Base-by-base conservation (phyloP, 2,888 invertebrate genomes). In the Bruchidius siliquastri region DNA sequence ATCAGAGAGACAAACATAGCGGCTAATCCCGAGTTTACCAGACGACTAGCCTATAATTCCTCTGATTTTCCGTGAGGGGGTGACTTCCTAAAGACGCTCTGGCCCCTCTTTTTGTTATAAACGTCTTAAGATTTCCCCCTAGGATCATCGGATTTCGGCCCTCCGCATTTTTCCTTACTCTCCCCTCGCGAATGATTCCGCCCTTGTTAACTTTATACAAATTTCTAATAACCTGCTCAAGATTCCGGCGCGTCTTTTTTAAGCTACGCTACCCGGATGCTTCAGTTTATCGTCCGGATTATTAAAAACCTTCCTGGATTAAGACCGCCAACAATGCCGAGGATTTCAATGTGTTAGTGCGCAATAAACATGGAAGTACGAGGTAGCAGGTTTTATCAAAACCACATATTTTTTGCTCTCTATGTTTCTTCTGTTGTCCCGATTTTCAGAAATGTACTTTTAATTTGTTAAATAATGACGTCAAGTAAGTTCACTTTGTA, bases 201-300 rank as follows among this genome's bases (percentile, higher is more conserved):
- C 75, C 75, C 76, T 77, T 77, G 76, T 77, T 77, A 77, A 77
- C 77, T 77, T 76, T 76, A 77, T 75, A 75, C 77, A 77, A 76
- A 77, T 77, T 77, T 75, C 77, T 71, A 72, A 49, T 49, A 49
- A 49, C 49, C 49, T 49, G 49, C 49, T 49, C 49, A 13, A 49
- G 49, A 49, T 8, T 49, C 13, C 49, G 49, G 8, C 49, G 8
- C 49, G 49, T 49, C 49, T 49, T 49, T 49, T 49, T 49, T 1
- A 49, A 13, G 10, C 18, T 8, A 13, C 49, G 49, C 10, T 49
- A 49, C 6, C 49, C 13, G 49, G 49, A 49, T 49, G 49, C 49
- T 18, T 49, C 49, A 49, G 49, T 49, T 49, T 49, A 49, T 49
- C 18, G 49, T 1, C 18, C 10, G 49, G 49, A 49, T 49, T 49